Base-by-base conservation (phyloP, 1,140 invertebrate genomes). In the Pollicipes pollicipes region DNA sequence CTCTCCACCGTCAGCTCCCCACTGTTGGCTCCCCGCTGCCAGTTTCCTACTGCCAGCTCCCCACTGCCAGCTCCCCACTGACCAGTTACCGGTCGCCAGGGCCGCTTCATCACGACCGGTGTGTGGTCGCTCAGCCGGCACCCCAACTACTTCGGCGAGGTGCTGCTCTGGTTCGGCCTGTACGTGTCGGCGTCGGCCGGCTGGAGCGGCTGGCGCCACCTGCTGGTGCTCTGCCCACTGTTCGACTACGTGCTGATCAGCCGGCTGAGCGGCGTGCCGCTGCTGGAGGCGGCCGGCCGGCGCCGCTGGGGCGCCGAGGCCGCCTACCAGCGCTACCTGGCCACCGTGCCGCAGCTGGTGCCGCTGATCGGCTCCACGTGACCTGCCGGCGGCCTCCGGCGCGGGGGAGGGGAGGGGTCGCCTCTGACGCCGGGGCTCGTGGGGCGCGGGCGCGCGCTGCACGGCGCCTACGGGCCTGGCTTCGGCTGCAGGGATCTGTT, bases 141-240 rank as follows among this genome's bases (percentile, higher is more conserved):
- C 81, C 94, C 94, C 0, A 97, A 97, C 79, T 97, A 97, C 77
- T 95, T 96, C 80, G 94, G 94, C 0, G 94, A 97, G 81, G 91
- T 97, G 32, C 83, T 91, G 0, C 83, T 96, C 1, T 97, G 94
- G 94, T 93, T 91, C 87, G 93, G 93, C 1, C 88, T 96, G 68
- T 96, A 95, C 77, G 85, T 91, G 66, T 91, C 95, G 78, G 90
- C 91, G 0, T 79, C 92, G 0, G 93, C 91, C 76, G 88, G 93
- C 3, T 87, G 95, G 68, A 85, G 88, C 76, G 87, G 88, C 45
- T 77, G 85, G 69, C 87, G 94, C 82, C 90, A 73, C 35, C 28
- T 75, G 6, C 80, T 88, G 21, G 88, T 96, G 76, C 82, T 91
- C 45, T 93, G 91, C 8, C 93, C 93, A 13, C 82, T 95, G 58